phyloP scores from a whole-genome alignment of 2,888 invertebrate genomes.

The Sinelater perroti region DNA sequence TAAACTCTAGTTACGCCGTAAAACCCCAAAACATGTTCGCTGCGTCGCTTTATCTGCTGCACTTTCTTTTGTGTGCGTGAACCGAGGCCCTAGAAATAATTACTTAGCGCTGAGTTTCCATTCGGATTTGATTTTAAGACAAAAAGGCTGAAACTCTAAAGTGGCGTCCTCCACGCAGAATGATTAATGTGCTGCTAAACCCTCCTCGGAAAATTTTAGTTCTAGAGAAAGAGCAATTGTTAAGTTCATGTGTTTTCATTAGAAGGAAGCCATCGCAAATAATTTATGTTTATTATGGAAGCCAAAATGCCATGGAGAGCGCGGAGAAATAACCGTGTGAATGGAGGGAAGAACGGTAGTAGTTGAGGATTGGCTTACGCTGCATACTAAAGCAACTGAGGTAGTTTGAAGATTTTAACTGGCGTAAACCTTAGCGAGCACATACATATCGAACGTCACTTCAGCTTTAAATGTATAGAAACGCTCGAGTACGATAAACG shows the following conservation, averaged over 20 bases:
- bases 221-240: neutral
- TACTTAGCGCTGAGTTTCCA: conserved; percentile 11
- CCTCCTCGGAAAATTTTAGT: conserved; percentile 2
- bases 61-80: conserved; percentile 5
- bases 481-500: too few species aligned
- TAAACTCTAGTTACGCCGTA: conserved; percentile 13
- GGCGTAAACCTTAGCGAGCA: too few species aligned
- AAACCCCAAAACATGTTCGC: conserved; percentile 16
- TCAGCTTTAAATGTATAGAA: too few species aligned
- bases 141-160: conserved; percentile 6
- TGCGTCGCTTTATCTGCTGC: conserved; percentile 10
- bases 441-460: too few species aligned
- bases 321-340: too few species aligned
- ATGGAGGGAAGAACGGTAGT: too few species aligned
- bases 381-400: too few species aligned
- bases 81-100: conserved; percentile 12
- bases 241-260: neutral
- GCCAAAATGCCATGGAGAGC: too few species aligned
- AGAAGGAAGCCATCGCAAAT: too few species aligned
- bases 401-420: too few species aligned
- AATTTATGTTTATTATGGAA: too few species aligned
- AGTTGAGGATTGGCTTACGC: too few species aligned
- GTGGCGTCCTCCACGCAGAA: neutral
- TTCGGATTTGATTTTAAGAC: neutral
- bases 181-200: conserved; percentile 11